A percentile compares a stretch with the other conserved stretches of the same genome.
Evolutionary conservation across 2,888 invertebrate species (phyloP).

Genomic region (Ornithoptera priamus): DNA sequence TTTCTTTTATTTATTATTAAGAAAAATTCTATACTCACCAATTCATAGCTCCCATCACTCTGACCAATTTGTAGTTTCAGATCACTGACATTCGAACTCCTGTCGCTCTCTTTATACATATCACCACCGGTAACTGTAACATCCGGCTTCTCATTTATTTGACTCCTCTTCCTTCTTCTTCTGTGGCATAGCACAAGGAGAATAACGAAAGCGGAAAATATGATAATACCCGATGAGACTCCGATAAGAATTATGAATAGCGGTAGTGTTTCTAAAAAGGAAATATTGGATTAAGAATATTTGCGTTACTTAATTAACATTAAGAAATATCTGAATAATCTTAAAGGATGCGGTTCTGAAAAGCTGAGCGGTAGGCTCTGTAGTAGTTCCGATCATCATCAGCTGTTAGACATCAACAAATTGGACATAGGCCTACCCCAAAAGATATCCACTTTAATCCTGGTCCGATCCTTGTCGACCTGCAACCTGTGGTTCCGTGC

Average conservation of each 20-base stretch:
- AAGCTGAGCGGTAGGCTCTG: too few species aligned
- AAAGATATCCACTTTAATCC: too few species aligned
- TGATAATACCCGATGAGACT: conserved; percentile 89
- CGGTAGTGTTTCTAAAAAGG: conserved; percentile 85
- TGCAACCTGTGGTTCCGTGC: too few species aligned
- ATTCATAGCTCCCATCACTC: conserved; percentile 88
- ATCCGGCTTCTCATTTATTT: conserved; percentile 81
- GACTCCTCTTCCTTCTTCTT: conserved; percentile 77
- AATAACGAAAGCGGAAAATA: conserved; percentile 90
- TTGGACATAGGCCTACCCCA: too few species aligned
- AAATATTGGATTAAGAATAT: conserved; percentile 25
- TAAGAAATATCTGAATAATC: neutral
- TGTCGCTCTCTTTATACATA: conserved; percentile 87
- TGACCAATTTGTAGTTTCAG: conserved; percentile 93
- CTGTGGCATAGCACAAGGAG: conserved; percentile 89
- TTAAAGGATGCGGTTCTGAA: too few species aligned
- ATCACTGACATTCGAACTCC: conserved; percentile 95
- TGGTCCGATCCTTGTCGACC: too few species aligned
- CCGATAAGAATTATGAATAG: conserved; percentile 91
- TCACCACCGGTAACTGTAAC: conserved; percentile 70
- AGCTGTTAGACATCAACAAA: too few species aligned
- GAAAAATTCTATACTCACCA: conserved; percentile 71
- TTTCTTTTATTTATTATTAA: neutral
- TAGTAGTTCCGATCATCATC: too few species aligned
- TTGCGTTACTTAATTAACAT: neutral